Percentiles rank a stretch among this genome's conserved stretches.
Evolutionary conservation across 2,797 vertebrate species (phyloP).

Genomic region (Scyliorhinus canicula): DNA sequence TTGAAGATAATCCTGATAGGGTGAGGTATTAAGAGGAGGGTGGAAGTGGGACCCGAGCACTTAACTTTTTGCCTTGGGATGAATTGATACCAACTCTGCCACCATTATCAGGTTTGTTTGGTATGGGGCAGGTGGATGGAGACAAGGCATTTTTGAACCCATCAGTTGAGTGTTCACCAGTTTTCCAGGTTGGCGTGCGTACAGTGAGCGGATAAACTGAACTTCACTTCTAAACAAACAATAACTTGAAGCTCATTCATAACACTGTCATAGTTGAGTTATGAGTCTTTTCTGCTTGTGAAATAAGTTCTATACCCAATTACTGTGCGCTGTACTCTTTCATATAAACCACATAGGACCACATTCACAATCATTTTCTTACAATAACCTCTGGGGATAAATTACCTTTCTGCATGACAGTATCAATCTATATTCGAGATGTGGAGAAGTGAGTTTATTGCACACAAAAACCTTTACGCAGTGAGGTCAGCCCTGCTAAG

Average conservation of each 20-base stretch:
- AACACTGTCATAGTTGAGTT: slow-evolving; percentile 10
- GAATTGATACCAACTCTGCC: too few species aligned
- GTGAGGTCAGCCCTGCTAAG: neutral
- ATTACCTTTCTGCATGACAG: slow-evolving; percentile 22
- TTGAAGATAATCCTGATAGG: too few species aligned
- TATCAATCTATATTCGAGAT: slow-evolving; percentile 12
- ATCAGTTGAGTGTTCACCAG: neutral
- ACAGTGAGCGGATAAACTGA: neutral
- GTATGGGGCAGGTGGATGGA: neutral
- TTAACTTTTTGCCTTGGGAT: too few species aligned
- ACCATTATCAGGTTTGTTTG: neutral
- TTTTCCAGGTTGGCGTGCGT: too few species aligned
- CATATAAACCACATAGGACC: neutral
- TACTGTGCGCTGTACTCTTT: neutral
- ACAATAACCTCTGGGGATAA: slow-evolving; percentile 21
- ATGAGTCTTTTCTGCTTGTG: slow-evolving; percentile 8
- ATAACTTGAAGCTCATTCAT: slow-evolving; percentile 9
- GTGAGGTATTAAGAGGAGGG: too few species aligned
- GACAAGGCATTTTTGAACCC: neutral
- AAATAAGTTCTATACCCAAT: slow-evolving; percentile 28
- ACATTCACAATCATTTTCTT: slow-evolving; percentile 11
- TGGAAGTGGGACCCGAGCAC: too few species aligned
- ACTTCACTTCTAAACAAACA: neutral
- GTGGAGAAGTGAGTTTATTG: slow-evolving; percentile 24
- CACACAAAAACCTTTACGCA: neutral